Percentiles rank a stretch among this genome's conserved stretches.
phyloP scores from a whole-genome alignment of 2,797 vertebrate species.

The Hyperoplus immaculatus region DNA sequence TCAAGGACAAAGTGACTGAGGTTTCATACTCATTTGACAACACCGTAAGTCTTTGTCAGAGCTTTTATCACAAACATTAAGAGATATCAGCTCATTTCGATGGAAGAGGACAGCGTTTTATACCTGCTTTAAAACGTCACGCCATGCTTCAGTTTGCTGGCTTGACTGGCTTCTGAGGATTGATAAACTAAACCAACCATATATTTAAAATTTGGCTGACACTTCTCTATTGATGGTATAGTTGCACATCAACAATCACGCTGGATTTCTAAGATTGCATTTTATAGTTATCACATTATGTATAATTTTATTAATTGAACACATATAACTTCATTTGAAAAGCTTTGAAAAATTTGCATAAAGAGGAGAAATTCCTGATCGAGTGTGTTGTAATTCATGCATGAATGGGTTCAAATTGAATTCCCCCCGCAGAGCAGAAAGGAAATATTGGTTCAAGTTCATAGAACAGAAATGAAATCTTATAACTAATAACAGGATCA shows the following conservation, averaged over 20 bases:
- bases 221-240: too few species aligned
- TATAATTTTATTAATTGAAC: too few species aligned
- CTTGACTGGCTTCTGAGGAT: neutral
- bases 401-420: too few species aligned
- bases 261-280: too few species aligned
- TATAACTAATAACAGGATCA: neutral
- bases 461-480: conserved; percentile 1
- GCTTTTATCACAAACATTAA: conserved; percentile 17
- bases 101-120: neutral
- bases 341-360: too few species aligned
- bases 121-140: conserved; percentile 8
- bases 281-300: too few species aligned
- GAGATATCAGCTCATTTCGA: neutral
- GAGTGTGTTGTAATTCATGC: too few species aligned
- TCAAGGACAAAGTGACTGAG: neutral
- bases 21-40: neutral
- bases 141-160: neutral
- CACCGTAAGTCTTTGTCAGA: conserved; percentile 16
- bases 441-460: neutral
- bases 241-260: too few species aligned
- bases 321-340: too few species aligned
- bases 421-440: neutral
- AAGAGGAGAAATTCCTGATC: too few species aligned
- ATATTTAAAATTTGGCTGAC: too few species aligned
- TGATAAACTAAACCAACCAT: neutral